Percentiles rank a stretch among this genome's conserved stretches.
Evolutionary conservation across 2,113 vertebrate genomes (phyloP).

Genomic region (Plecturocebus donacophilus): DNA sequence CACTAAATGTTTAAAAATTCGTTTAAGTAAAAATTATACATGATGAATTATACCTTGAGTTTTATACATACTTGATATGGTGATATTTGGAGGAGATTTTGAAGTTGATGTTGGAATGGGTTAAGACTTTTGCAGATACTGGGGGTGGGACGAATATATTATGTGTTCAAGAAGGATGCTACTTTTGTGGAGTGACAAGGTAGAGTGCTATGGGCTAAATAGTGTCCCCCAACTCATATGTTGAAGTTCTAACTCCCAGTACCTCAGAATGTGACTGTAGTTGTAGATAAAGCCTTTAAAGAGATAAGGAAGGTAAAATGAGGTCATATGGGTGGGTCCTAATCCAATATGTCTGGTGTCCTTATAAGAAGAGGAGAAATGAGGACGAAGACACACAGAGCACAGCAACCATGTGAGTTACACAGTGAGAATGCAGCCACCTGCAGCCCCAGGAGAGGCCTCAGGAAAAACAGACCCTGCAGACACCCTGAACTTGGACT

Average conservation of each 20-base stretch:
- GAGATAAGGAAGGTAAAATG: not conserved
- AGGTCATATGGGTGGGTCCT: not conserved
- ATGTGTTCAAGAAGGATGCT: not conserved
- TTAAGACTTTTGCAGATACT: not conserved
- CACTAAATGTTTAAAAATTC: not conserved
- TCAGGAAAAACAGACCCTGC: not conserved
- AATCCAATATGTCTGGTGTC: too few species aligned
- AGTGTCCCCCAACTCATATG: not conserved
- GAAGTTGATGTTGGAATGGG: not conserved
- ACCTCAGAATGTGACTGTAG: not conserved
- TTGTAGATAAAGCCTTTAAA: not conserved
- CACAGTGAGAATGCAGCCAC: not conserved
- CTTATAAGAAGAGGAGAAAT: not conserved
- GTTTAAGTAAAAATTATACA: not conserved
- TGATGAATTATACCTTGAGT: not conserved
- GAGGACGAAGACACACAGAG: not conserved
- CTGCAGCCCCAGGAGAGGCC: not conserved
- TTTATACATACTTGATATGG: not conserved
- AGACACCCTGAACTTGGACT: not conserved
- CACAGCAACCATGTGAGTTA: fast-evolving
- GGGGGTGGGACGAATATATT: not conserved
- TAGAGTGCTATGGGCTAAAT: not conserved
- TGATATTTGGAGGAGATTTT: not conserved
- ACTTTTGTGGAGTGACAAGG: not conserved
- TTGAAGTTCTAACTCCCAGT: not conserved